These are phyloP conservation scores for Lasioglossum zephyrum DNA, from an alignment of 2,888 invertebrate genomes.

Conservation along the genomic window DNA sequence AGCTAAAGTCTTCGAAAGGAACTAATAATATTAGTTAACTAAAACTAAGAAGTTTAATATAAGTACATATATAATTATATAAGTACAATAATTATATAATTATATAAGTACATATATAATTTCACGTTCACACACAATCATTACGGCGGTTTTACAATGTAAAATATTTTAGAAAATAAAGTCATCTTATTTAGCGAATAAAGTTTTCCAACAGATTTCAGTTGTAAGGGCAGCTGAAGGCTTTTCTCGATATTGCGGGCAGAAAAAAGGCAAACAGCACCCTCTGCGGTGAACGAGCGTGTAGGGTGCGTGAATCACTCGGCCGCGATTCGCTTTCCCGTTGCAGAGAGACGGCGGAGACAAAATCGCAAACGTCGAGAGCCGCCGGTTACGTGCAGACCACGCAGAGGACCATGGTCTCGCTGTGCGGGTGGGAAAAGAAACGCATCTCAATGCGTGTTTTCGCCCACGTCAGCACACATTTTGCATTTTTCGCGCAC, in stretches of 20 bases:
- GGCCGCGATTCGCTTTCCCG: slow-evolving; percentile 48
- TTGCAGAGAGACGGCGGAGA: background rate
- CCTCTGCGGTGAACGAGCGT: background rate
- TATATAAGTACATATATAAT: too few species aligned
- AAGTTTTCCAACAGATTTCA: too few species aligned
- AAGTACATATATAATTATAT: too few species aligned
- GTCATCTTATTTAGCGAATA: too few species aligned
- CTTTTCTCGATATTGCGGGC: background rate
- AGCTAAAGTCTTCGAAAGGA: too few species aligned
- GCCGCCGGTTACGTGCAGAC: background rate
- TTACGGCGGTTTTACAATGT: too few species aligned
- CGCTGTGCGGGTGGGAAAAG: slow-evolving; percentile 57
- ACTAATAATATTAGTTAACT: too few species aligned
- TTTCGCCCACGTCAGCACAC: slow-evolving; percentile 61
- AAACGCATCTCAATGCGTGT: slow-evolving; percentile 56
- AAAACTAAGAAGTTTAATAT: too few species aligned
- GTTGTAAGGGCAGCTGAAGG: too few species aligned
- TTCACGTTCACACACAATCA: too few species aligned
- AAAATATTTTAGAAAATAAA: too few species aligned
- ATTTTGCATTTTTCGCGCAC: slow-evolving; percentile 32
- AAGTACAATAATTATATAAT: too few species aligned
- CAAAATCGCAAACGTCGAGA: background rate
- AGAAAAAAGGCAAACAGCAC: background rate
- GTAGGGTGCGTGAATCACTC: slow-evolving; percentile 48
- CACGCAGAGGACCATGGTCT: background rate